phyloP scores from a whole-genome alignment of 2,888 invertebrate species.

The Diaphora mendica region DNA sequence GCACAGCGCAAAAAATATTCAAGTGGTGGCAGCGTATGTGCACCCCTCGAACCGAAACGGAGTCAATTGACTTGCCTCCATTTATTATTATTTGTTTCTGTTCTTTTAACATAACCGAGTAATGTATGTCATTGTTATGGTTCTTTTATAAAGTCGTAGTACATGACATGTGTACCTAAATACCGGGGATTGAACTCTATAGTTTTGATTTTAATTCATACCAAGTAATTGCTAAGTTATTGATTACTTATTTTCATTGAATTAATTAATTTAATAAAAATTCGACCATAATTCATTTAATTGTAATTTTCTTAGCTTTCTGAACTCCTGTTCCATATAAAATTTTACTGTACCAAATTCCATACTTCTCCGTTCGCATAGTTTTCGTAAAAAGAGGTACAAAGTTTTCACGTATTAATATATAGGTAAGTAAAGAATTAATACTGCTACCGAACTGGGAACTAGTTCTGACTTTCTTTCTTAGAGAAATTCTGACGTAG shows the following conservation, averaged over 20 bases:
- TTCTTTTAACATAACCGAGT: conserved; percentile 40
- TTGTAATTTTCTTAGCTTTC: too few species aligned
- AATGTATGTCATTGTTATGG: conserved; percentile 20
- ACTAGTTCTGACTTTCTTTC: background rate
- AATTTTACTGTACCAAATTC: too few species aligned
- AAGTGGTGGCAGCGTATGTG: conserved; percentile 66
- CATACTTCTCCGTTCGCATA: too few species aligned
- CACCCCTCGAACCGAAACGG: conserved; percentile 61
- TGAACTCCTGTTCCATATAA: too few species aligned
- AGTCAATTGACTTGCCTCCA: conserved; percentile 82
- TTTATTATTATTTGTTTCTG: conserved; percentile 69
- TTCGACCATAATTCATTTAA: too few species aligned
- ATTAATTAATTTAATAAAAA: background rate
- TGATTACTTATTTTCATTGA: background rate
- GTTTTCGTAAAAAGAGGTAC: too few species aligned
- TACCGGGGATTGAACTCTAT: background rate
- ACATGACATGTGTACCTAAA: background rate
- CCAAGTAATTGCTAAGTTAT: background rate
- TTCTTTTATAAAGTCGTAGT: conserved; percentile 3
- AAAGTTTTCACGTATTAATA: too few species aligned
- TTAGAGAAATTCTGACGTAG: too few species aligned
- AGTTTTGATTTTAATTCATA: background rate
- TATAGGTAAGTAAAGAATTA: background rate
- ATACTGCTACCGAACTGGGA: background rate
- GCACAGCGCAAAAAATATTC: conserved; percentile 73